A percentile compares a stretch with the other conserved stretches of the same genome.
These are phyloP conservation scores for Antheraea mylitta DNA, from an alignment of 1,140 invertebrate genomes.

Conservation along the genomic window DNA sequence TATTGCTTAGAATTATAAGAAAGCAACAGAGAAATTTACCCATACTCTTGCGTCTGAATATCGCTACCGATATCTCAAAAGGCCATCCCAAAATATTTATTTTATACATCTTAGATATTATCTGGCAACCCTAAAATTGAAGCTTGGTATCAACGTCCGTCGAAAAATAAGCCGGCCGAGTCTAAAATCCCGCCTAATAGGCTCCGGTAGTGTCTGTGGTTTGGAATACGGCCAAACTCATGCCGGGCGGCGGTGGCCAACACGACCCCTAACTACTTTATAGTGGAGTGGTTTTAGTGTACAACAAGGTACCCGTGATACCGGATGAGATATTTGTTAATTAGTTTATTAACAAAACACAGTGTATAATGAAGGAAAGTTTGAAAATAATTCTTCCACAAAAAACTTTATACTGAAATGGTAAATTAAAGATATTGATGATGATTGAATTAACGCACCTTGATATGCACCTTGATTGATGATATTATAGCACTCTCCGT, in stretches of 20 bases:
- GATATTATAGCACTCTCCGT: too few relatives aligned
- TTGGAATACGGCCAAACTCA: background rate
- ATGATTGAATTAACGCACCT: too few relatives aligned
- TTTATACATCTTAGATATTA: background rate
- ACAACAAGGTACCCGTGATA: background rate
- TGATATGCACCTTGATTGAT: too few relatives aligned
- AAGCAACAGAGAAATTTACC: too few relatives aligned
- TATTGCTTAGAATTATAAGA: too few relatives aligned
- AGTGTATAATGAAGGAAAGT: background rate
- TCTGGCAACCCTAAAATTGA: background rate
- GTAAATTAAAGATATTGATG: too few relatives aligned
- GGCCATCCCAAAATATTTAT: too few relatives aligned
- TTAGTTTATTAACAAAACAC: background rate
- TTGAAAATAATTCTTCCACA: background rate
- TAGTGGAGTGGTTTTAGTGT: background rate
- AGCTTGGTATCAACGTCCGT: background rate
- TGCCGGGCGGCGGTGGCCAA: background rate
- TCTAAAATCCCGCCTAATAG: background rate
- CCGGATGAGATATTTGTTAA: background rate
- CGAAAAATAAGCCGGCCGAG: background rate
- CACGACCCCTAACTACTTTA: slow-evolving; percentile 2
- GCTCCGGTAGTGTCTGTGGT: background rate
- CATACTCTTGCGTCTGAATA: too few relatives aligned
- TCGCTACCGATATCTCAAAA: too few relatives aligned
- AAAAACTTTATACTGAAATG: too few relatives aligned